Base-by-base conservation (phyloP, 2,113 vertebrate species). In the Gnathonemus echidnorhynchus region DNA sequence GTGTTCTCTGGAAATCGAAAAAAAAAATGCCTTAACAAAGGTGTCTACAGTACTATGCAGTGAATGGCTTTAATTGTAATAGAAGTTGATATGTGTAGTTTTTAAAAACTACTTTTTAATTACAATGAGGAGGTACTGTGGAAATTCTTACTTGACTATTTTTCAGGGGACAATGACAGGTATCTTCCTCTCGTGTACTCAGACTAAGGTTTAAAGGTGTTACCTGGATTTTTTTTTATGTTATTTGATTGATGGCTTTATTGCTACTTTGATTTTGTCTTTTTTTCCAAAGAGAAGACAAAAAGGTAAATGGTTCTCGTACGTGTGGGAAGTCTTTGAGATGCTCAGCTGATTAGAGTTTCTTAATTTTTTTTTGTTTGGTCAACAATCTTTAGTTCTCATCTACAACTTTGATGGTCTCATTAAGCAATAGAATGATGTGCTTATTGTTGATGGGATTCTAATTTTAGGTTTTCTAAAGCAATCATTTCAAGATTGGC, bases 381-480 rank as follows among this genome's bases (percentile, higher is more conserved):
- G 46, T 48, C 46, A 50, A 17, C 46, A 86, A n/a, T 86, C 46
- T 86, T 49, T 27, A 49, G 45, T 50, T 49, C 24, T n/a, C 84
- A 86, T 48, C 48, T 48, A 50, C n/a, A 48, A 31, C 27, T 50
- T 27, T 50, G 45, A 9, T 50, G 83, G 83, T 48, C 21, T 85
- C 46, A 24, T 85, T 85, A 85, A 48, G 24, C 83, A 85, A 85
- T 85, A 4, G 83, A 48, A 85, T 48, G 19, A 45, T 48, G 45
- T 85, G 19, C 45, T 85, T 85, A 24, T n/a, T 86, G 84, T 5
- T 45, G n/a, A 50, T 31, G 48, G 10, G 45, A 27, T 86, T 50
- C 84, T n/a, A 50, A 46, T 86, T 86, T n/a, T 86, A 27, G 24
- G 27, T 86, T 86, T 86, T 86, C 21, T 46, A 86, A 86, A 50